Evolutionary conservation across 2,888 invertebrate species (phyloP).

Genomic region (Zaprionus bogoriensis): DNA sequence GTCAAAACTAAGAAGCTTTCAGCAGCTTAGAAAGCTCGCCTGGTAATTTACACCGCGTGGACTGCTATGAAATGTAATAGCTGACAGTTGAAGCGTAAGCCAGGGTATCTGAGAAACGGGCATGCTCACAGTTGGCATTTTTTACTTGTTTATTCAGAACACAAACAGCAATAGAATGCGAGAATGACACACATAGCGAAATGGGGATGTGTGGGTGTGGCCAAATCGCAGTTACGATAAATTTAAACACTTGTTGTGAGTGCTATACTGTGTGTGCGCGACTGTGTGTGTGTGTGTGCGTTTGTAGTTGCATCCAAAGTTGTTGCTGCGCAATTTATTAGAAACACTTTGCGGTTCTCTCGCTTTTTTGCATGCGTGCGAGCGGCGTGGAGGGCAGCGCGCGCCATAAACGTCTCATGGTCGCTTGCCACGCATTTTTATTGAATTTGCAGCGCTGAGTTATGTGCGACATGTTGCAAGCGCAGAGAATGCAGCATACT

Average conservation of each 20-base stretch:
- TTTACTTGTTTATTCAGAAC: conserved; percentile 27
- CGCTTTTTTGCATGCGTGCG: conserved; percentile 68
- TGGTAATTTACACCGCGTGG: too few species aligned
- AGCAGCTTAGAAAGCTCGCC: background rate
- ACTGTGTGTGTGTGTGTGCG: too few species aligned
- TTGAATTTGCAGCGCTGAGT: conserved; percentile 59
- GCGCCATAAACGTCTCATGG: conserved; percentile 62
- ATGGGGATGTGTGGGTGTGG: background rate
- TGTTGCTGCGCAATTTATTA: conserved; percentile 73
- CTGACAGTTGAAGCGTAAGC: too few species aligned
- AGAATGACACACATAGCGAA: background rate
- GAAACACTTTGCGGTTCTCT: conserved; percentile 73
- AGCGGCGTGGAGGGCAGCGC: background rate
- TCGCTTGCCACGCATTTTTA: conserved; percentile 65
- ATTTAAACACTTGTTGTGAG: conserved; percentile 77
- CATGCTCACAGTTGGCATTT: background rate
- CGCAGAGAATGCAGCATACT: conserved; percentile 3
- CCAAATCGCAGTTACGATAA: conserved; percentile 66
- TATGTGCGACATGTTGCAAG: conserved; percentile 29
- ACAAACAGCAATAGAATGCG: conserved; percentile 14
- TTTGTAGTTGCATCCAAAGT: conserved; percentile 62
- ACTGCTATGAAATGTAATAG: too few species aligned
- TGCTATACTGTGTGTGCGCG: too few species aligned
- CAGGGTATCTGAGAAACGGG: conserved; percentile 22
- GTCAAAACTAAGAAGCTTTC: background rate